Conservation (phyloP, 2,888 invertebrate species). For the Patella pellucida region DNA sequence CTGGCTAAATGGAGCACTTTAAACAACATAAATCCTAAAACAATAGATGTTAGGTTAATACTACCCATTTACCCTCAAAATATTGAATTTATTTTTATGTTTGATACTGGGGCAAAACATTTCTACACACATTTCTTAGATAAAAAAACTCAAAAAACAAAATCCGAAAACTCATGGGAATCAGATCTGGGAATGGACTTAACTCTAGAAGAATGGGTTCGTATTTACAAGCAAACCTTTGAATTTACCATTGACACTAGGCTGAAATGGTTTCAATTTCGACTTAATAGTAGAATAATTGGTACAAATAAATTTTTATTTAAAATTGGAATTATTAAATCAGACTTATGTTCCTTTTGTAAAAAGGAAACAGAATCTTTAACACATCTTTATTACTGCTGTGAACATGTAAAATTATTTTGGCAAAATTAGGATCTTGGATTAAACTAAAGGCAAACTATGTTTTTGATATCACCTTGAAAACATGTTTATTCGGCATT, state of each 20-base stretch:
- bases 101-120: background rate
- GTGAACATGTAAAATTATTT: background rate
- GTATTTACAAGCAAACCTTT: conserved; percentile 4
- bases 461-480: background rate
- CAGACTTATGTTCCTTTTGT: background rate
- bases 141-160: background rate
- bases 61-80: background rate
- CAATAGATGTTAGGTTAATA: background rate
- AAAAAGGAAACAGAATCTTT: background rate
- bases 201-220: background rate
- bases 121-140: background rate
- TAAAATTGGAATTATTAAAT: background rate
- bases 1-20: background rate
- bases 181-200: background rate
- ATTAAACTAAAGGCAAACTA: background rate
- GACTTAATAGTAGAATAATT: background rate
- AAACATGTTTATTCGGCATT: background rate
- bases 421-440: background rate
- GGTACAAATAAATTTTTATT: background rate
- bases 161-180: background rate
- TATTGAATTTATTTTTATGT: background rate
- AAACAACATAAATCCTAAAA: background rate
- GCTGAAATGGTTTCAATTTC: background rate
- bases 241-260: background rate
- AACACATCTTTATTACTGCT: background rate